A percentile compares a stretch with the other conserved stretches of the same genome.
phyloP scores from a whole-genome alignment of 2,113 vertebrate genomes.

The Pachyramphus minor region DNA sequence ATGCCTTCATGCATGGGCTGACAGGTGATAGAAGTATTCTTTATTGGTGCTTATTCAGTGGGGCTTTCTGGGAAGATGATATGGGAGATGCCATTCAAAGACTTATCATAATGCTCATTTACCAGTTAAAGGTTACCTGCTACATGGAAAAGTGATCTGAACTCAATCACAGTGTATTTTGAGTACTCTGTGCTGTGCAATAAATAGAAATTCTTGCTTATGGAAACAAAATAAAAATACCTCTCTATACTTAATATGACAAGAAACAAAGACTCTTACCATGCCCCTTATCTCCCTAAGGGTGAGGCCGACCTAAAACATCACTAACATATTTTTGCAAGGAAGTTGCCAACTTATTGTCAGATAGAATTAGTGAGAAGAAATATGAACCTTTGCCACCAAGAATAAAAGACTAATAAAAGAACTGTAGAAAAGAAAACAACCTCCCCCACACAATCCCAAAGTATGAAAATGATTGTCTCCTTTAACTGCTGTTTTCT shows the following conservation, averaged over 20 bases:
- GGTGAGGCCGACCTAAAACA: conserved; percentile 12
- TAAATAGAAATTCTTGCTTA: background rate
- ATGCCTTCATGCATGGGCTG: background rate
- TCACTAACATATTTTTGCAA: background rate
- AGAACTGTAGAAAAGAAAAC: background rate
- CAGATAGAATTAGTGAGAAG: conserved; percentile 32
- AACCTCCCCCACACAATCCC: background rate
- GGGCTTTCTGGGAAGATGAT: background rate
- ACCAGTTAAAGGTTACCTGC: background rate
- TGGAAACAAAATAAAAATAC: background rate
- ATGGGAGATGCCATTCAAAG: background rate
- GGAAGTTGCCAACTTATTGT: conserved; percentile 30
- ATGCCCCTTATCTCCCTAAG: background rate
- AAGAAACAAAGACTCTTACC: background rate
- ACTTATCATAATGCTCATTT: background rate
- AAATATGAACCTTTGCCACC: background rate
- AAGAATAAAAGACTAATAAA: background rate
- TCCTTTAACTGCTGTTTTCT: background rate
- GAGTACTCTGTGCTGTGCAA: background rate
- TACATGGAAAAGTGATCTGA: background rate
- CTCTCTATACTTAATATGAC: background rate
- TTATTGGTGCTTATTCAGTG: background rate
- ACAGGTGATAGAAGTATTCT: background rate
- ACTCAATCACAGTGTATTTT: background rate
- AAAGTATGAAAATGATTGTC: background rate